phyloP scores from a whole-genome alignment of 2,888 invertebrate species.

The Nomada fabriciana region DNA sequence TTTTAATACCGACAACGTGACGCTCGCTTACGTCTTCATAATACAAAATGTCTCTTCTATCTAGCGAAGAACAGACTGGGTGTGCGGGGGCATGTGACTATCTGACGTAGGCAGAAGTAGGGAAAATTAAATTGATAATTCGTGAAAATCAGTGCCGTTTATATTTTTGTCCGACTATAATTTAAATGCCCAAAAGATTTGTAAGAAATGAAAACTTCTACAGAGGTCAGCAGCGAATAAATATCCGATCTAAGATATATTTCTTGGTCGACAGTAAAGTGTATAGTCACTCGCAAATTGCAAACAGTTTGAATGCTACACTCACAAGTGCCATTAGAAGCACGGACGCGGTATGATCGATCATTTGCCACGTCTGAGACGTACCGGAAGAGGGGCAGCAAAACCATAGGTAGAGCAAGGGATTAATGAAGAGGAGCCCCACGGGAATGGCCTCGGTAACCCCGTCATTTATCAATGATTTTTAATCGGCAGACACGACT shows the following conservation, averaged over 20 bases:
- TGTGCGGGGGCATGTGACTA: constrained; percentile 33
- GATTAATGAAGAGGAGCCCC: constrained; percentile 71
- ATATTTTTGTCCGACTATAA: too few species aligned
- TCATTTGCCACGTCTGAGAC: constrained; percentile 60
- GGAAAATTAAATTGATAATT: too few species aligned
- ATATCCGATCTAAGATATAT: too few species aligned
- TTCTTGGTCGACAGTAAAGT: too few species aligned
- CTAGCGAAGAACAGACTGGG: constrained; percentile 33
- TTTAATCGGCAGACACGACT: constrained; percentile 56
- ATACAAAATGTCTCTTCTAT: constrained; percentile 54
- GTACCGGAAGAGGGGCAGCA: constrained; percentile 24
- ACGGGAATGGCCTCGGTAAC: constrained; percentile 60
- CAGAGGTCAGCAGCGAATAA: too few species aligned
- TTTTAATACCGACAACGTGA: constrained; percentile 70
- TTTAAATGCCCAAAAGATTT: too few species aligned
- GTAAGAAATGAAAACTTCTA: too few species aligned
- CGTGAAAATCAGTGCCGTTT: too few species aligned
- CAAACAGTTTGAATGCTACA: too few species aligned
- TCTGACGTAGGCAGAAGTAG: constrained; percentile 8
- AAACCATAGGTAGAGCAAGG: constrained; percentile 49
- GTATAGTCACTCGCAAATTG: too few species aligned
- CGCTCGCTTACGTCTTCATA: constrained; percentile 70
- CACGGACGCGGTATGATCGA: constrained; percentile 3
- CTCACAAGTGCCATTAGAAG: too few species aligned
- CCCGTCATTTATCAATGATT: constrained; percentile 69